These are phyloP conservation scores for Chalcis sispes DNA, from an alignment of 2,888 invertebrate species.

Conservation along the genomic window DNA sequence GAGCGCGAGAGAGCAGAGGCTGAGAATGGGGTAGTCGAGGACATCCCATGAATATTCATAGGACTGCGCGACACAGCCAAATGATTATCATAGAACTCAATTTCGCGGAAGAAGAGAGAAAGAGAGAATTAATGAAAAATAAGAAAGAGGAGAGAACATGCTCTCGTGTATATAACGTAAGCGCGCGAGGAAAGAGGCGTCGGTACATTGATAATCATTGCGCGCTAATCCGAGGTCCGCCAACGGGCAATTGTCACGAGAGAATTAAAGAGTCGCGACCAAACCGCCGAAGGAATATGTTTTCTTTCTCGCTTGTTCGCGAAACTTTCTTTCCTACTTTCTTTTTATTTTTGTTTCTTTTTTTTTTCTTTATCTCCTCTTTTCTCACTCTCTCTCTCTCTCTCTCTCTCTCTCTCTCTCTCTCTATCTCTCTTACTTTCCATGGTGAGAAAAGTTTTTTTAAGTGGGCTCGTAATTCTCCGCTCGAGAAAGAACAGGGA, in stretches of 20 bases:
- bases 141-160: too few species aligned
- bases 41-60: slow-evolving; percentile 68
- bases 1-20: slow-evolving; percentile 27
- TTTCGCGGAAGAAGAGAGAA: slow-evolving; percentile 14
- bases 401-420: too few species aligned
- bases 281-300: too few species aligned
- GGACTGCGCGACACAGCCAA: slow-evolving; percentile 40
- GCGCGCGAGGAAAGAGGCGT: not conserved
- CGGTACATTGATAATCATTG: slow-evolving; percentile 36
- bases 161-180: too few species aligned
- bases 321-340: too few species aligned
- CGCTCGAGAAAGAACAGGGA: not conserved
- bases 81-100: slow-evolving; percentile 42
- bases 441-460: not conserved
- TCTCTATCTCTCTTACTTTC: too few species aligned
- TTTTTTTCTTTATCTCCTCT: not conserved
- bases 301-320: too few species aligned
- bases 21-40: slow-evolving; percentile 38
- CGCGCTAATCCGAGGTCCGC: slow-evolving; percentile 7
- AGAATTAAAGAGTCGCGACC: slow-evolving; percentile 11
- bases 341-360: too few species aligned
- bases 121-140: too few species aligned
- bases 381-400: too few species aligned
- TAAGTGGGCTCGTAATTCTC: not conserved
- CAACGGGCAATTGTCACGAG: slow-evolving; percentile 15